Conservation (phyloP, 92 coral and sea anemone species). For the Phenganax subtilis region DNA sequence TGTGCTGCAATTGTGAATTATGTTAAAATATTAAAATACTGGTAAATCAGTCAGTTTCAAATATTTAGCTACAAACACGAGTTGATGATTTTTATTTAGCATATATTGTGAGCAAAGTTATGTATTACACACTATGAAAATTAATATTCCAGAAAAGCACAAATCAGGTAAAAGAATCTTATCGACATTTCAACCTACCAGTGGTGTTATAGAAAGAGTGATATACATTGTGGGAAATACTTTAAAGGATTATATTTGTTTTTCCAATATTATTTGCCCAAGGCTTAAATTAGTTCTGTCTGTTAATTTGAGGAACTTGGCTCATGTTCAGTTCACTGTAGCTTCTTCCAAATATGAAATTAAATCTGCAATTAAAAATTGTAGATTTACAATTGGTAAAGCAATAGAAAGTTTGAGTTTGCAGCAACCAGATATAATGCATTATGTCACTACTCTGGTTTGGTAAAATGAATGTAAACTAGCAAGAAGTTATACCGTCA, state of each 20-base stretch:
- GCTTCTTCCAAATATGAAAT: conserved; percentile 35
- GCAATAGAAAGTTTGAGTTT: background rate
- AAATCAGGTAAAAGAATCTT: background rate
- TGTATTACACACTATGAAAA: background rate
- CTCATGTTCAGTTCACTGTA: conserved; percentile 4
- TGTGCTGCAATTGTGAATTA: too few species aligned
- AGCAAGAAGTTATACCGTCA: too few species aligned
- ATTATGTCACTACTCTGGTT: too few species aligned
- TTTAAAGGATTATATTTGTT: background rate
- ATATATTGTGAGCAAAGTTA: conserved; percentile 23
- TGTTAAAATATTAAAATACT: too few species aligned
- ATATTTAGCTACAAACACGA: too few species aligned
- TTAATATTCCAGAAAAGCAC: background rate
- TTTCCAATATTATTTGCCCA: conserved; percentile 11
- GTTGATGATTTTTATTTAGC: background rate
- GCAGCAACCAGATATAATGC: background rate
- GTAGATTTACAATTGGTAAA: background rate
- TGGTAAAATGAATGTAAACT: too few species aligned
- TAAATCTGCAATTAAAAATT: conserved; percentile 12
- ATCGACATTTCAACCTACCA: background rate
- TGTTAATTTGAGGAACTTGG: background rate
- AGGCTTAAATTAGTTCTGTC: conserved; percentile 20
- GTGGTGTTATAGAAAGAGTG: background rate
- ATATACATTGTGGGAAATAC: background rate
- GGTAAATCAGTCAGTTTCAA: too few species aligned